phyloP scores from a whole-genome alignment of 2,888 invertebrate genomes.

The Eurytoma adleriae region DNA sequence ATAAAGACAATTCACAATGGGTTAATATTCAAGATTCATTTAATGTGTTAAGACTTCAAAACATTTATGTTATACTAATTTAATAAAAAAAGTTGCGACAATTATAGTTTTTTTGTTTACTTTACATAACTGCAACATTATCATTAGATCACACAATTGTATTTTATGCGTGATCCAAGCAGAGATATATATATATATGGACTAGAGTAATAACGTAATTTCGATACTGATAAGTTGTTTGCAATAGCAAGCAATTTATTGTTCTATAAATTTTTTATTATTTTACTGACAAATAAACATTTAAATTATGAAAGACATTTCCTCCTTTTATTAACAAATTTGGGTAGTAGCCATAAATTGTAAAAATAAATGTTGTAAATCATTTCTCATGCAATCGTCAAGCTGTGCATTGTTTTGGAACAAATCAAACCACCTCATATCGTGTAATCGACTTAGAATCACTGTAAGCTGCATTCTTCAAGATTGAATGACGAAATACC shows the following conservation, averaged over 20 bases:
- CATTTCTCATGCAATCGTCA: background rate
- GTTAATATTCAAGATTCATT: conserved; percentile 23
- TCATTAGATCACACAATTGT: background rate
- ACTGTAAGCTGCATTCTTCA: conserved; percentile 29
- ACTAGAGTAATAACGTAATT: too few species aligned
- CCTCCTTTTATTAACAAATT: too few species aligned
- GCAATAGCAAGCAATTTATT: too few species aligned
- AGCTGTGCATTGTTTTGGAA: conserved; percentile 26
- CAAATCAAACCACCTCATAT: conserved; percentile 26
- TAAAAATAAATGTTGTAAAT: background rate
- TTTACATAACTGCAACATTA: background rate
- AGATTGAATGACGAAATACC: conserved; percentile 50
- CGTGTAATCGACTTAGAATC: conserved; percentile 45
- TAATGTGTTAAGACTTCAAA: conserved; percentile 37
- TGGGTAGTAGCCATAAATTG: background rate
- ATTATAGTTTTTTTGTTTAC: conserved; percentile 5
- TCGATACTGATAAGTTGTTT: too few species aligned
- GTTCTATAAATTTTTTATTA: too few species aligned
- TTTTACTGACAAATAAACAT: too few species aligned
- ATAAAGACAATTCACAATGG: conserved; percentile 21
- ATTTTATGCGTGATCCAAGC: background rate
- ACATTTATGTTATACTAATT: conserved; percentile 31
- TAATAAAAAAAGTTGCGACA: conserved; percentile 36
- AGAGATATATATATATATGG: background rate
- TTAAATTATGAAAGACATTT: too few species aligned